Base-by-base conservation (phyloP, 2,113 vertebrate genomes). In the Notarius quadriscutis region DNA sequence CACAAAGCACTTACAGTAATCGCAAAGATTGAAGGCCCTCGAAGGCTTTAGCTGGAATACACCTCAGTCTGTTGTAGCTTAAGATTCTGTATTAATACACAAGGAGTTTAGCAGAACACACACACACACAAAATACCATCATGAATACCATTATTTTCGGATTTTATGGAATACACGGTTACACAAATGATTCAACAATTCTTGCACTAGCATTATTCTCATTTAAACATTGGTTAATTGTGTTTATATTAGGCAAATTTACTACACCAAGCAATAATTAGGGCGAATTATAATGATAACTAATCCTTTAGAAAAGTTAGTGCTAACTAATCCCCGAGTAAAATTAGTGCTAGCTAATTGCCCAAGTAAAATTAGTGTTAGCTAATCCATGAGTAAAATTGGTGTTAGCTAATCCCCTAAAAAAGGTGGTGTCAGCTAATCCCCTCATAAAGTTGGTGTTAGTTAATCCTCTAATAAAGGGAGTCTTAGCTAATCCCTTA, bases 31-130 rank as follows among this genome's bases (percentile, higher is more conserved):
- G 75, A 50, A 91, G 90, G 9, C 90, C 88, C 27, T 91, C 90
- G 7, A 91, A 91, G 7, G 90, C 90, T 82, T 89, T 91, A 14
- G 82, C 75, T 84, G 90, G 90, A 88, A 91, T 91, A 86, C 90
- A 91, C 77, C 90, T 86, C 53, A 91, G 86, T 79, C 86, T 86
- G 77, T 91, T 91, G 84, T 91, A 91, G 86, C 91, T 91, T 60
- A 92, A 71, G 30, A 91, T 91, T 89, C 90, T 92, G 84, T 15
- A 51, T 77, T 9, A 22, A 82, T 53, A 81, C 27, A 88, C 84
- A 63, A 51, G 0, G 74, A 17, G 77, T 81, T 63, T 77, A 87
- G 41, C 15, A 48, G 6, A 82, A 53, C 30, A 58, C 77, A 85
- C 78, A 84, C 34, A 41, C 84, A 87, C 62, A 83, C 12, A 55